These are phyloP conservation scores for Lumbricus terrestris DNA, from an alignment of 2,888 invertebrate genomes.

Conservation along the genomic window DNA sequence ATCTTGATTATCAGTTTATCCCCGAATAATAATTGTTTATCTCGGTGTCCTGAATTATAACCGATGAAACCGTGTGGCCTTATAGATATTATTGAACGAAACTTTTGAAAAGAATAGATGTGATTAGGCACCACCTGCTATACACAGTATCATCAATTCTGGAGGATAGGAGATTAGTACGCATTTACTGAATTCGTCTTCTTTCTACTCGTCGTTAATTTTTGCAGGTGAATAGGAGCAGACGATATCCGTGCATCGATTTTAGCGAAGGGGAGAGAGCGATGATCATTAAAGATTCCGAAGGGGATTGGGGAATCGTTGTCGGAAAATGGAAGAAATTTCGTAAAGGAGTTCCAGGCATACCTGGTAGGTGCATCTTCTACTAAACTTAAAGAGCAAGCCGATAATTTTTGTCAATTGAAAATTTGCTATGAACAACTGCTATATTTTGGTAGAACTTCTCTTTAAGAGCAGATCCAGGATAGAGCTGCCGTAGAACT, in stretches of 20 bases:
- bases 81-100: no score
- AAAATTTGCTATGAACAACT: no score
- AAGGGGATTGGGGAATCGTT: constrained; percentile 61
- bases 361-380: not conserved
- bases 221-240: not conserved
- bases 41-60: no score
- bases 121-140: not conserved
- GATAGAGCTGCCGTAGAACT: no score
- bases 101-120: not conserved
- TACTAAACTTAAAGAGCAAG: no score
- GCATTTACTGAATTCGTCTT: not conserved
- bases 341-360: constrained; percentile 44
- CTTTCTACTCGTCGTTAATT: not conserved
- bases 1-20: no score
- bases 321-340: constrained; percentile 61
- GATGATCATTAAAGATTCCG: constrained; percentile 60
- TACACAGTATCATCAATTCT: not conserved
- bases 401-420: no score
- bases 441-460: no score
- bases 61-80: no score
- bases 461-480: no score
- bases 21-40: no score
- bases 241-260: constrained; percentile 45
- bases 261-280: constrained; percentile 59
- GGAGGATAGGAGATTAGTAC: not conserved